phyloP scores from a whole-genome alignment of 2,113 vertebrate species.

The Chaetops frenatus region DNA sequence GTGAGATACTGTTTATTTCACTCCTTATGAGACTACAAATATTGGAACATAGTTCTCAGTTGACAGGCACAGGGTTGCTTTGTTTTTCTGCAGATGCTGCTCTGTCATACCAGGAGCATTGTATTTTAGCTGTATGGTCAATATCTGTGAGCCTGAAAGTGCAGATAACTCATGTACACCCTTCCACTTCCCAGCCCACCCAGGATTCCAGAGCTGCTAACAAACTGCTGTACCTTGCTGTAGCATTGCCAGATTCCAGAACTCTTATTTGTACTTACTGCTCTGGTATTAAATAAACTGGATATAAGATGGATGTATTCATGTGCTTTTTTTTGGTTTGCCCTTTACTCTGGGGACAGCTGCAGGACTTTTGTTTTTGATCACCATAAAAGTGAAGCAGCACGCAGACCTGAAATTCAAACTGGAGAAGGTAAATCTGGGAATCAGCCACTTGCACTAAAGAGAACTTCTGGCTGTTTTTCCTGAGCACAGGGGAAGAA shows the following conservation, averaged over 20 bases:
- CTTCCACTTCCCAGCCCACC: background rate
- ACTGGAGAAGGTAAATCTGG: background rate
- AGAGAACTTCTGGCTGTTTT: background rate
- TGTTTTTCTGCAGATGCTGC: background rate
- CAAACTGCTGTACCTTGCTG: background rate
- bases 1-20: background rate
- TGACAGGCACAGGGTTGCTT: background rate
- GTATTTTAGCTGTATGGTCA: background rate
- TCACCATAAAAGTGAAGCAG: background rate
- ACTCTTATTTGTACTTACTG: background rate
- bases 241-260: background rate
- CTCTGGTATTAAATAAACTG: conserved; percentile 23
- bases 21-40: background rate
- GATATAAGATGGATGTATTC: background rate
- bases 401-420: background rate
- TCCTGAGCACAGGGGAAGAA: background rate
- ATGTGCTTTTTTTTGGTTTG: background rate
- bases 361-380: background rate
- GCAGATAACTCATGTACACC: background rate
- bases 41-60: background rate
- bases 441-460: background rate
- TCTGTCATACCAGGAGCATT: background rate
- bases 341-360: background rate
- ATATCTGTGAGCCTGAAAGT: background rate
- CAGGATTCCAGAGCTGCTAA: background rate